phyloP scores from a whole-genome alignment of 2,797 vertebrate species.

The Fratercula arctica region DNA sequence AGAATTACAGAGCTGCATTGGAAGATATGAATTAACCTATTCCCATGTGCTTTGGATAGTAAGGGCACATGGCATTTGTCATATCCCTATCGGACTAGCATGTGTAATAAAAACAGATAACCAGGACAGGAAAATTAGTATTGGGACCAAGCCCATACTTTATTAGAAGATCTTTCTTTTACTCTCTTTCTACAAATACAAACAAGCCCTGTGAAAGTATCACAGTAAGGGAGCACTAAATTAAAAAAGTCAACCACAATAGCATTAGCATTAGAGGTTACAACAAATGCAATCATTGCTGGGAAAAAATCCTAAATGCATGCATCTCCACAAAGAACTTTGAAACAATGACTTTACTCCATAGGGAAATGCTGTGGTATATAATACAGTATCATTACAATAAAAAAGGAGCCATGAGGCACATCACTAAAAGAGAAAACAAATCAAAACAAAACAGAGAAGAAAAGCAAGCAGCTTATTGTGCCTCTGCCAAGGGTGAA shows the following conservation, averaged over 20 bases:
- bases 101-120: slow-evolving; percentile 65
- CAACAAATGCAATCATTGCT: slow-evolving; percentile 60
- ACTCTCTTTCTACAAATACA: slow-evolving; percentile 61
- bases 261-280: slow-evolving; percentile 63
- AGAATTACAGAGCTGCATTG: slow-evolving; percentile 7
- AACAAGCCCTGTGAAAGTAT: slow-evolving; percentile 67
- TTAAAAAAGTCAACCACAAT: slow-evolving; percentile 71
- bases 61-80: slow-evolving; percentile 33
- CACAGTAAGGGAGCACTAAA: slow-evolving; percentile 65
- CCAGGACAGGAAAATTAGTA: slow-evolving; percentile 69
- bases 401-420: slow-evolving; percentile 70
- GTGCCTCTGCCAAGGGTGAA: slow-evolving; percentile 67
- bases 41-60: slow-evolving; percentile 32
- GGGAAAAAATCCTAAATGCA: slow-evolving; percentile 70
- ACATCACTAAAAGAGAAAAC: slow-evolving; percentile 70
- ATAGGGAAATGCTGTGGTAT: slow-evolving; percentile 71
- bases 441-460: slow-evolving; percentile 68
- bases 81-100: slow-evolving; percentile 22
- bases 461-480: slow-evolving; percentile 64
- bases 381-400: slow-evolving; percentile 72
- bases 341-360: slow-evolving; percentile 72
- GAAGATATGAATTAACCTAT: slow-evolving; percentile 30
- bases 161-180: slow-evolving; percentile 70
- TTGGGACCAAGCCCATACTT: slow-evolving; percentile 60
- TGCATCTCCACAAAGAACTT: slow-evolving; percentile 72